These are phyloP conservation scores for Drosophila lacteicornis DNA, from an alignment of 1,140 invertebrate species.

Conservation along the genomic window DNA sequence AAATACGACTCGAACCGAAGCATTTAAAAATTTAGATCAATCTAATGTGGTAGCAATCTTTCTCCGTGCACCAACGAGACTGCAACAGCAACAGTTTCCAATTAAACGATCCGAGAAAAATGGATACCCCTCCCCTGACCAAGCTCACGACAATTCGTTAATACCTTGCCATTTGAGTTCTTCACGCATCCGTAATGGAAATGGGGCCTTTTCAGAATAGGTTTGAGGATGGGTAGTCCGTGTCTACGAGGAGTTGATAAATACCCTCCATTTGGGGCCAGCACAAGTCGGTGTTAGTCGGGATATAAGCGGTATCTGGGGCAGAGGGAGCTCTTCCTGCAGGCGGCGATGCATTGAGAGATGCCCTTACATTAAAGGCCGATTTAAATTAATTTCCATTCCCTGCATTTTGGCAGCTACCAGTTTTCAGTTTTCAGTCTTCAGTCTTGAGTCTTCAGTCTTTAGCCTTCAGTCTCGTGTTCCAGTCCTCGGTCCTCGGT, in stretches of 20 bases:
- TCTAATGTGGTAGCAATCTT: background rate
- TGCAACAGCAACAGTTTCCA: constrained; percentile 69
- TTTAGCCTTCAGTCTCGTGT: constrained; percentile 7
- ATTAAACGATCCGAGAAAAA: constrained; percentile 78
- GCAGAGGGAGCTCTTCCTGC: constrained; percentile 46
- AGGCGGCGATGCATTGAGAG: constrained; percentile 73
- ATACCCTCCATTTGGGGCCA: constrained; percentile 71
- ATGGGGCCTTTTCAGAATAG: constrained; percentile 9
- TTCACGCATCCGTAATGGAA: constrained; percentile 71
- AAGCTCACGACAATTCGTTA: constrained; percentile 79
- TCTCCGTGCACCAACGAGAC: constrained; percentile 31
- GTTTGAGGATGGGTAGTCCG: constrained; percentile 20
- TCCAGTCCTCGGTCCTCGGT: constrained; percentile 26
- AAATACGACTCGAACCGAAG: too few relatives aligned
- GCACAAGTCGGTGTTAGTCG: constrained; percentile 76
- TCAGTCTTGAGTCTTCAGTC: constrained; percentile 4
- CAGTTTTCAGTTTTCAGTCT: constrained; percentile 54
- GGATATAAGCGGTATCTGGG: constrained; percentile 75
- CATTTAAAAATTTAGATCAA: too few relatives aligned
- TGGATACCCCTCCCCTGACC: constrained; percentile 46
- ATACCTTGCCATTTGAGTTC: constrained; percentile 81
- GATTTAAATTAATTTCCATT: constrained; percentile 84
- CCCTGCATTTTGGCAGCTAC: constrained; percentile 63
- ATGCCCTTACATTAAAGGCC: constrained; percentile 84
- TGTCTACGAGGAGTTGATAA: constrained; percentile 69